Evolutionary conservation across 2,797 vertebrate genomes (phyloP), one percentile per base, ranked within the genome.

Genomic region (Nyctibius grandis): DNA sequence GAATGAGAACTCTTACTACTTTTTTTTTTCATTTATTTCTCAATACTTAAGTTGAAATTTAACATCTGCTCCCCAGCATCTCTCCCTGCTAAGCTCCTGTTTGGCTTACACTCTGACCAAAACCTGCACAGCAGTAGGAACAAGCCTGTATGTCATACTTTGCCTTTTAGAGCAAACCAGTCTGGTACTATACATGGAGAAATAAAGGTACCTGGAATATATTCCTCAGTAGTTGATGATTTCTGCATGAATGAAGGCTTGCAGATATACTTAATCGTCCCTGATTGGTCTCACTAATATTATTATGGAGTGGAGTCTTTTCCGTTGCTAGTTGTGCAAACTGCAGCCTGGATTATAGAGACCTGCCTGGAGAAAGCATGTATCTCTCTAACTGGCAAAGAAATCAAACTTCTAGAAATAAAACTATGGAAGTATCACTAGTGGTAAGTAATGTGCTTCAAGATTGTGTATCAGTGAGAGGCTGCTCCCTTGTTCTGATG

Each of bases 351-450:
- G 53, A 60, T 83, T 23, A 36, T 34, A 68, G 50, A 7, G n/a
- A 68, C 23, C 53, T 89, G 78, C 38, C 45, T 0, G 26, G 60
- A 45, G 28, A 85, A 68, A 89, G n/a, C 28, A 29, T 33, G 9
- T 65, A 3, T 89, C 28, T 78, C 64, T 65, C 31, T 82, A 82
- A 64, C 26, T 81, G 89, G 68, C 44, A 64, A 94, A 85, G 45
- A 92, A 91, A 70, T 87, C 60, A 91, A 95, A 83, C 33, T 38
- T 74, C 36, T 91, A 83, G 72, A 85, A 92, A 60, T 38, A 42
- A 67, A 91, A 74, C 56, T 40, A 14, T 31, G 29, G 12, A 65
- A 69, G 42, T 59, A 36, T 83, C 53, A 48, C 60, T 68, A 47
- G 45, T 72, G 42, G 33, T 68, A 85, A 91, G 72, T 80, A 76